Conservation (phyloP, 2,888 invertebrate genomes). For the Synergus itoensis region DNA sequence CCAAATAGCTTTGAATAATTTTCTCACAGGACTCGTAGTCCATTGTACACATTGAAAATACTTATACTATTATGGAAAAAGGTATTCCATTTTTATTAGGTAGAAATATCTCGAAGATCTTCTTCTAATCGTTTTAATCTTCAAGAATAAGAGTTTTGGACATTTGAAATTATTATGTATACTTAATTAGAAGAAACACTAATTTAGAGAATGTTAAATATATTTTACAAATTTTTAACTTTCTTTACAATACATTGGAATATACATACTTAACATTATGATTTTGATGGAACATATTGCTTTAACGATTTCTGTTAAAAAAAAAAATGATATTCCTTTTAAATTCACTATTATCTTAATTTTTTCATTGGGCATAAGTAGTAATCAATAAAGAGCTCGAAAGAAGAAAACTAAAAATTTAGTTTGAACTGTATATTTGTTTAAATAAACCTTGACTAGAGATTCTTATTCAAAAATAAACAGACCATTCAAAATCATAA, state of each 20-base stretch:
- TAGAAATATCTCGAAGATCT: too few species aligned
- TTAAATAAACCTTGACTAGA: constrained; percentile 5
- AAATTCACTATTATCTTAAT: background rate
- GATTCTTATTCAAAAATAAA: background rate
- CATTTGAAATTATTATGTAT: too few species aligned
- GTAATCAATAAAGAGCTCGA: background rate
- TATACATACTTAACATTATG: constrained; percentile 19
- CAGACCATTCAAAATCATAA: constrained; percentile 24
- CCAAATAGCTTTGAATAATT: too few species aligned
- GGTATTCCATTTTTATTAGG: too few species aligned
- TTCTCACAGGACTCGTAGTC: too few species aligned
- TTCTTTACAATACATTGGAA: constrained; percentile 12
- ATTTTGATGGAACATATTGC: background rate
- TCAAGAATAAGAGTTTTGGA: too few species aligned
- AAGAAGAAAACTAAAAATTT: background rate
- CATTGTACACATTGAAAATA: too few species aligned
- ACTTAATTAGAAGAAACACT: background rate
- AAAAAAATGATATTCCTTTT: background rate
- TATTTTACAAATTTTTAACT: constrained; percentile 13
- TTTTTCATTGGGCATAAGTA: background rate
- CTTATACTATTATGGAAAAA: too few species aligned
- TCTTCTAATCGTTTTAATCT: too few species aligned
- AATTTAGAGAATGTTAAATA: background rate
- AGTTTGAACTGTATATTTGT: background rate
- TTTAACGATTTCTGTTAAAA: background rate